phyloP scores from a whole-genome alignment of 2,888 invertebrate species.

The Torymus aiolomorphi region DNA sequence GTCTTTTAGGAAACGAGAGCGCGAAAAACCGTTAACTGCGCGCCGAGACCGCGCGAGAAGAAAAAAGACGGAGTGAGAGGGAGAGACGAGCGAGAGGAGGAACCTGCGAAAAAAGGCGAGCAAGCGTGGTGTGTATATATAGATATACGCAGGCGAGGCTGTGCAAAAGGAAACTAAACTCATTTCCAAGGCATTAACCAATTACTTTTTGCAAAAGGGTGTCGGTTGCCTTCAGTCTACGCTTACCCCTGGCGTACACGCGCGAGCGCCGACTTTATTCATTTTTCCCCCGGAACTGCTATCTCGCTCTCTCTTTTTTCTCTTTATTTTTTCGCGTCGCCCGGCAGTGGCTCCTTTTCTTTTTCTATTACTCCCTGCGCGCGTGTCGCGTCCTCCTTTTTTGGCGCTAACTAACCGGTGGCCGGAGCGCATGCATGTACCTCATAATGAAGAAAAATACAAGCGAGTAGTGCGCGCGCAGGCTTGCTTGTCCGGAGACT shows the following conservation, averaged over 20 bases:
- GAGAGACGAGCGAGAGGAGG: not conserved
- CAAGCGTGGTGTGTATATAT: no score
- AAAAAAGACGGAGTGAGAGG: not conserved
- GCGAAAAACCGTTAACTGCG: slow-evolving; percentile 35
- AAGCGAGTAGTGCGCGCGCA: slow-evolving; percentile 36
- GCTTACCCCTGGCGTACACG: not conserved
- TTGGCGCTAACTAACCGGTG: slow-evolving; percentile 62
- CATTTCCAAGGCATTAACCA: slow-evolving; percentile 75
- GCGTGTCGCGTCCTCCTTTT: slow-evolving; percentile 40
- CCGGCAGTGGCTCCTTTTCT: slow-evolving; percentile 40
- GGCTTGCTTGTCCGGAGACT: slow-evolving; percentile 38
- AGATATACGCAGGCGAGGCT: not conserved
- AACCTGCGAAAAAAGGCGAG: slow-evolving; percentile 48
- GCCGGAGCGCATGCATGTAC: slow-evolving; percentile 51
- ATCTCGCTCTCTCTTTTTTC: not conserved
- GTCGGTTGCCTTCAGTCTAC: slow-evolving; percentile 69
- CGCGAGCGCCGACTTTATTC: slow-evolving; percentile 5
- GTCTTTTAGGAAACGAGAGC: slow-evolving; percentile 14
- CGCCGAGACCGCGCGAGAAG: slow-evolving; percentile 23
- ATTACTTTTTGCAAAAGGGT: slow-evolving; percentile 75
- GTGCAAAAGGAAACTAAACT: slow-evolving; percentile 73
- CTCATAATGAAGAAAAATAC: slow-evolving; percentile 66
- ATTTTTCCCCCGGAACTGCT: slow-evolving; percentile 4
- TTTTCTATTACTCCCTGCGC: not conserved
- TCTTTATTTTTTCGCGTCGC: slow-evolving; percentile 44